Percentiles rank a stretch among this genome's conserved stretches.
phyloP scores from a whole-genome alignment of 2,113 vertebrate species.

The Triplophysa dalaica region DNA sequence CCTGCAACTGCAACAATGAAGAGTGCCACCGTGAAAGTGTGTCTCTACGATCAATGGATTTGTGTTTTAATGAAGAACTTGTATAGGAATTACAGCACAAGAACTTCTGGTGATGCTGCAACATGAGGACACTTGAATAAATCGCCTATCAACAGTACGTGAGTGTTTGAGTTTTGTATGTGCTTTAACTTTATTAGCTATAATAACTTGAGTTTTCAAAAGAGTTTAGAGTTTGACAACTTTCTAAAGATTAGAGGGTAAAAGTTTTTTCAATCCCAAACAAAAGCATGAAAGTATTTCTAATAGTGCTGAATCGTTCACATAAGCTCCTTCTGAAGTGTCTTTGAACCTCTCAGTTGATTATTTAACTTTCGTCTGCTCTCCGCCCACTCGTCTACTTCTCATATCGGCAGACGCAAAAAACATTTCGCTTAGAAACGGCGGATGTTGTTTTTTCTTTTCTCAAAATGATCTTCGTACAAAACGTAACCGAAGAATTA shows the following conservation, averaged over 20 bases:
- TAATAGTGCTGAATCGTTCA: neutral
- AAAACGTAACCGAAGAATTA: neutral
- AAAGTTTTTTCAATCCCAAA: neutral
- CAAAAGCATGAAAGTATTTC: neutral
- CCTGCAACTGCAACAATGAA: neutral
- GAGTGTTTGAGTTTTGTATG: neutral
- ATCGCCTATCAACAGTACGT: constrained; percentile 22
- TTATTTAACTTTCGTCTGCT: neutral
- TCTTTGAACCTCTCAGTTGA: neutral
- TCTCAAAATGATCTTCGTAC: neutral
- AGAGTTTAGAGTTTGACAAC: neutral
- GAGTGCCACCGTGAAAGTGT: neutral
- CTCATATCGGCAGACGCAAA: neutral
- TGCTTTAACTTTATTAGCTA: neutral
- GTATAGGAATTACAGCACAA: constrained; percentile 36
- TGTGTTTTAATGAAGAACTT: neutral
- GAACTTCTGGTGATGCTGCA: constrained; percentile 63
- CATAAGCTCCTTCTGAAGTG: neutral
- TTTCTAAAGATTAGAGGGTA: neutral
- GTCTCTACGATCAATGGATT: neutral
- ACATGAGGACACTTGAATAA: constrained; percentile 55
- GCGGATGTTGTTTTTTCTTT: neutral
- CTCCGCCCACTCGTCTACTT: neutral
- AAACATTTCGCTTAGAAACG: neutral
- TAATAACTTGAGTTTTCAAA: neutral